Conservation (phyloP, 1,140 invertebrate species). For the Sycophila sp. region DNA sequence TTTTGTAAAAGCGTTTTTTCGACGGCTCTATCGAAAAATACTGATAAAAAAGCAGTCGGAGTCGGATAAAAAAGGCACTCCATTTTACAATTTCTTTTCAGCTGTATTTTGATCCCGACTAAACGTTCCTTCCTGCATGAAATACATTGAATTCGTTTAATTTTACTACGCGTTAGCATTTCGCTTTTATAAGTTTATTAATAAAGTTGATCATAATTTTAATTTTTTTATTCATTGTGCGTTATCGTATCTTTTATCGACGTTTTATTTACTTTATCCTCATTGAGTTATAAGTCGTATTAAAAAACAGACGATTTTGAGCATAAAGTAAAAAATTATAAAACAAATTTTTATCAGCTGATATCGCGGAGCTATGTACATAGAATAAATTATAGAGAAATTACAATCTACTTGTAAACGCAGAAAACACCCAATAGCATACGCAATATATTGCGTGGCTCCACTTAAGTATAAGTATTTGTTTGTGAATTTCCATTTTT, state of each 20-base stretch:
- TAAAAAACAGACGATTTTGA: background rate
- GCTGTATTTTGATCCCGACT: background rate
- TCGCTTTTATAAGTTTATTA: too few species aligned
- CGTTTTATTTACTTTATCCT: too few species aligned
- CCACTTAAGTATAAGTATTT: too few species aligned
- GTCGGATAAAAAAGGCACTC: slow-evolving; percentile 29
- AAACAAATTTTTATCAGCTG: background rate
- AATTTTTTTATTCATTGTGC: too few species aligned
- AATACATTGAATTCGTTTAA: too few species aligned
- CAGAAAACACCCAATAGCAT: too few species aligned
- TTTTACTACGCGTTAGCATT: too few species aligned
- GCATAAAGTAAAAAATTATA: background rate
- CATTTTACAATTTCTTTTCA: slow-evolving; percentile 10
- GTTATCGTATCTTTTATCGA: background rate
- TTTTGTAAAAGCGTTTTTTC: background rate
- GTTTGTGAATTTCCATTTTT: too few species aligned
- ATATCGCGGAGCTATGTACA: background rate
- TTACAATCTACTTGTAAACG: background rate
- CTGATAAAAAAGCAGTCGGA: slow-evolving; percentile 8
- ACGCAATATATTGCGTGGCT: too few species aligned
- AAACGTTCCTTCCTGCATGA: background rate
- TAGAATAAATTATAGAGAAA: background rate
- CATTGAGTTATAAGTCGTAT: too few species aligned
- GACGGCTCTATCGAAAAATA: slow-evolving; percentile 2
- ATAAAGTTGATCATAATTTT: too few species aligned